A percentile compares a stretch with the other conserved stretches of the same genome.
Conservation (phyloP, 2,113 vertebrate genomes). For the Myiopsitta monachus region DNA sequence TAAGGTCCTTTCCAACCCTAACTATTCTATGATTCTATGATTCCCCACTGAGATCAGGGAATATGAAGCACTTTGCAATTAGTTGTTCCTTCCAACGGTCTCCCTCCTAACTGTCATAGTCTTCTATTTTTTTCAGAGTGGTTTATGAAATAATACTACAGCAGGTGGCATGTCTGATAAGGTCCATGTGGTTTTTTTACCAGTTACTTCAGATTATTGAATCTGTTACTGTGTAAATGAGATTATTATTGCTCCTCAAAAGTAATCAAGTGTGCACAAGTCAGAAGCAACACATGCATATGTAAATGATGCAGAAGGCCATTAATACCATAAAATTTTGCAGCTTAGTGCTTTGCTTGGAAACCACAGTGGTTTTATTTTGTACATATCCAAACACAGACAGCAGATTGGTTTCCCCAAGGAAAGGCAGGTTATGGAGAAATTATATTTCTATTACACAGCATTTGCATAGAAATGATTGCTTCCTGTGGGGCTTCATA, state of each 20-base stretch:
- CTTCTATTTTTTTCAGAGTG: not conserved
- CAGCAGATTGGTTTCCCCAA: conserved; percentile 15
- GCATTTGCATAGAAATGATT: conserved; percentile 33
- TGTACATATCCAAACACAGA: not conserved
- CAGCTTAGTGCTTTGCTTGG: not conserved
- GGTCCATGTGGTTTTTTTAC: not conserved
- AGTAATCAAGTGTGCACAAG: not conserved
- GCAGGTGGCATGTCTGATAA: not conserved
- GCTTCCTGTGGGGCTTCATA: not conserved
- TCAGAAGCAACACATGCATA: not conserved
- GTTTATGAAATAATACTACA: not conserved
- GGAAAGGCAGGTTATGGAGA: conserved; percentile 1
- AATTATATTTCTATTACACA: not conserved
- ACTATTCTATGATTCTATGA: no score
- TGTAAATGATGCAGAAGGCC: conserved; percentile 3
- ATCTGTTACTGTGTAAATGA: not conserved
- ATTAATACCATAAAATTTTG: not conserved
- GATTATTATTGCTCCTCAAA: not conserved
- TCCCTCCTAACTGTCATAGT: not conserved
- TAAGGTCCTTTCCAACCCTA: no score
- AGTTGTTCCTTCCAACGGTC: not conserved
- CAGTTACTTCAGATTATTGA: not conserved
- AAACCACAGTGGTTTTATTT: not conserved
- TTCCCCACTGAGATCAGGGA: not conserved
- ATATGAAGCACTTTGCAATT: not conserved